Evolutionary conservation across 2,888 invertebrate genomes (phyloP).

Genomic region (Apodemia mormo): DNA sequence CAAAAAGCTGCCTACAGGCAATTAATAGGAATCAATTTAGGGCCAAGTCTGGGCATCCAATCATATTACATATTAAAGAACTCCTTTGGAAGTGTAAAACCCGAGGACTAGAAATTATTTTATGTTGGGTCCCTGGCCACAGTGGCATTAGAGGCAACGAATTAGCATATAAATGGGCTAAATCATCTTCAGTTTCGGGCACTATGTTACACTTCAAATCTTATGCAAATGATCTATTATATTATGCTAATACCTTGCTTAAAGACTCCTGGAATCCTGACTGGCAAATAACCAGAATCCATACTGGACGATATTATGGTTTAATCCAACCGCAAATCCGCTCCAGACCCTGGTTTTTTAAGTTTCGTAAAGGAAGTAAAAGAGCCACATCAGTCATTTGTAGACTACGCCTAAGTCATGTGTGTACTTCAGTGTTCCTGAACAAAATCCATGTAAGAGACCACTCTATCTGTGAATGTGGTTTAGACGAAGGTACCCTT

Average conservation of each 20-base stretch:
- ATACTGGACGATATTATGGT: not conserved
- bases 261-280: not conserved
- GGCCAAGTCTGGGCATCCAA: not conserved
- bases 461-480: not conserved
- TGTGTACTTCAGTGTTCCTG: not conserved
- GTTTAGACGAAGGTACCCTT: not conserved
- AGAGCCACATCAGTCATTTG: not conserved
- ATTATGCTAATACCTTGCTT: not conserved
- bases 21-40: not conserved
- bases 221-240: not conserved
- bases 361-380: not conserved
- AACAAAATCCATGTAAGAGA: slow-evolving; percentile 5
- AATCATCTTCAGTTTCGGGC: not conserved
- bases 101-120: not conserved
- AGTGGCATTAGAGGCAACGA: not conserved
- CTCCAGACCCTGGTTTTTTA: not conserved
- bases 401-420: not conserved
- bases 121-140: not conserved
- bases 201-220: not conserved
- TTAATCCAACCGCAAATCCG: not conserved
- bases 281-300: not conserved
- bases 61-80: not conserved
- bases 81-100: not conserved
- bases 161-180: not conserved
- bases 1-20: not conserved